Conservation (phyloP, 1,140 invertebrate genomes). For the Microplitis mediator region DNA sequence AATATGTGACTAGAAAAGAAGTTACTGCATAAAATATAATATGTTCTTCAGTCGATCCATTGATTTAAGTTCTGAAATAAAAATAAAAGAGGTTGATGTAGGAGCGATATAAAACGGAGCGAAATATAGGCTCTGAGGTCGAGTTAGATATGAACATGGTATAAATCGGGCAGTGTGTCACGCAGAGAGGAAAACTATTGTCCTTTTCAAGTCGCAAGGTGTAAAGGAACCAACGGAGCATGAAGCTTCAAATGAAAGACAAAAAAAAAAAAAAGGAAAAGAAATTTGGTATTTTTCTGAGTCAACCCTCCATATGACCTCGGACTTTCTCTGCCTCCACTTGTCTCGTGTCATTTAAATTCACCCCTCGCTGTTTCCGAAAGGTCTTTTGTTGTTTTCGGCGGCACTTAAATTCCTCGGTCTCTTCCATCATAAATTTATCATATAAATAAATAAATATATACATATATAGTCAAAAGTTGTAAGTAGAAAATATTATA, state of each 20-base stretch:
- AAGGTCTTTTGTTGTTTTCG: too few species aligned
- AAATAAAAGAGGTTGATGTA: background rate
- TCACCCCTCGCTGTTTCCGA: background rate
- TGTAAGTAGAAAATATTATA: background rate
- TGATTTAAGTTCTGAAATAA: too few species aligned
- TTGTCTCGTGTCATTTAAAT: background rate
- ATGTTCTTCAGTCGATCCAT: too few species aligned
- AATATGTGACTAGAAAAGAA: too few species aligned
- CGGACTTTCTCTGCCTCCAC: background rate
- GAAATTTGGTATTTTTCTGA: background rate
- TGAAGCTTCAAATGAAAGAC: background rate
- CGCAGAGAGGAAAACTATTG: constrained; percentile 10
- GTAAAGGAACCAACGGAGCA: background rate
- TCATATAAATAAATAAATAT: too few species aligned
- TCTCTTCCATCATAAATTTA: too few species aligned
- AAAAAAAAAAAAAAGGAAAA: background rate
- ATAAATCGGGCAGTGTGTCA: constrained; percentile 23
- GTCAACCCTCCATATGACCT: background rate
- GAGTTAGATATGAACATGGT: background rate
- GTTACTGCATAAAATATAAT: too few species aligned
- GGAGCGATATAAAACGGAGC: background rate
- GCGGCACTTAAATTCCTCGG: too few species aligned
- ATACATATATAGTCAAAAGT: background rate
- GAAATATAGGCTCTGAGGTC: background rate
- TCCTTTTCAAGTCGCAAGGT: background rate